A percentile compares a stretch with the other conserved stretches of the same genome.
Conservation (phyloP, 2,888 invertebrate species). For the Acrobeloides nanus region DNA sequence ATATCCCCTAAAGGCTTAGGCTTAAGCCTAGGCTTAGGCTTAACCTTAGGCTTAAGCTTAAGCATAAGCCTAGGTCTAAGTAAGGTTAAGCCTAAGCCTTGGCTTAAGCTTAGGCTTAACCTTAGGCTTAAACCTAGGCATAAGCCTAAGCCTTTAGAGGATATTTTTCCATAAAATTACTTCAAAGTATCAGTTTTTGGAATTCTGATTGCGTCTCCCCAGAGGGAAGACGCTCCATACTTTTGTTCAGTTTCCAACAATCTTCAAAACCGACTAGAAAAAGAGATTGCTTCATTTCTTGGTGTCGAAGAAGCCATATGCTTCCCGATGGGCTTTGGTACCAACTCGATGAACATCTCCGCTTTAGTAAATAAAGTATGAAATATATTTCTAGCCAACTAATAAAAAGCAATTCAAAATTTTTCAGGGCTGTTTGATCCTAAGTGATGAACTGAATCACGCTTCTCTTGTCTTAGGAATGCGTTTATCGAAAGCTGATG, state of each 20-base stretch:
- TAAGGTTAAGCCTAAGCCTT: too few species aligned
- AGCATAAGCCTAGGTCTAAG: too few species aligned
- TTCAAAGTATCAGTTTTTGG: not conserved
- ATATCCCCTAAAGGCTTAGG: too few species aligned
- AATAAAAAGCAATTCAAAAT: conserved; percentile 1
- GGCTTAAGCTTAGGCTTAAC: too few species aligned
- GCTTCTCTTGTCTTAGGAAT: conserved; percentile 89
- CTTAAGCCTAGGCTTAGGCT: too few species aligned
- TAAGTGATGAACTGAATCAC: conserved; percentile 96
- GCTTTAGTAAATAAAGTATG: conserved; percentile 67
- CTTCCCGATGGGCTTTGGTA: conserved; percentile 39
- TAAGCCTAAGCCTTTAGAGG: too few species aligned
- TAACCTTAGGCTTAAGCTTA: too few species aligned
- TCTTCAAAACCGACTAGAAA: conserved; percentile 73
- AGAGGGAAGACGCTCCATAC: not conserved
- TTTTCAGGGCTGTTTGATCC: conserved; percentile 68
- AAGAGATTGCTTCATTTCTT: conserved; percentile 74
- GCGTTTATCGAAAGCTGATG: conserved; percentile 73
- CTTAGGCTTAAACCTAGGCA: too few species aligned
- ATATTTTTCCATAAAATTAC: too few species aligned
- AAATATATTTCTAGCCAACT: not conserved
- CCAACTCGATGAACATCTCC: conserved; percentile 74
- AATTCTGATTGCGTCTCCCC: not conserved
- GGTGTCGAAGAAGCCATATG: conserved; percentile 61
- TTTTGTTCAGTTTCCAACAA: conserved; percentile 7